Base-by-base conservation (phyloP, 2,888 invertebrate genomes). In the Leucania comma region DNA sequence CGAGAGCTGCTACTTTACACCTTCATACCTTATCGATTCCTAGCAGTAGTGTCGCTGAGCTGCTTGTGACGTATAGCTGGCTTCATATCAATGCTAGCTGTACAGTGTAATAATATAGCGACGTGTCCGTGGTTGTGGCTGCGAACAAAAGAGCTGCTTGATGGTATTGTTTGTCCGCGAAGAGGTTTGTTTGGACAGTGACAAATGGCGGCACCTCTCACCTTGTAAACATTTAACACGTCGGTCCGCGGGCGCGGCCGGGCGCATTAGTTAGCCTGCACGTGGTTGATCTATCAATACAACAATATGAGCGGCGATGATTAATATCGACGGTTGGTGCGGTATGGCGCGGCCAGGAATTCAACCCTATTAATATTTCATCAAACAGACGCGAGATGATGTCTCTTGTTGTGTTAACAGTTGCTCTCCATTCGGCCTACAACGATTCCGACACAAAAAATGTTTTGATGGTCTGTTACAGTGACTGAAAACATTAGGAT, bases 301-400 rank as follows among this genome's bases (percentile, higher is more conserved):
- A 88, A 91, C 89, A 91, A 91, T 91, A 87, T 86, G 84, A 81
- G 82, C 63, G 73, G 80, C 79, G 78, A 89, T 94, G 94, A 94
- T 94, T 93, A 92, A 94, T 94, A 90, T 88, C 87, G 87, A 69
- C 71, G 57, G 68, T 48, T 67, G 68, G 81, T 78, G 78, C 80
- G 63, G 72, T 80, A 78, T 68, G 75, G 75, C 57, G 69, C 72
- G 57, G 84, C 86, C 32, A 88, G 90, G 92, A 91, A 93, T 93
- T 89, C 88, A 86, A 89, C 88, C 90, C 92, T 90, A 93, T 93
- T 93, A 93, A 94, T 94, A 93, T 93, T 91, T 90, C 92, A 93
- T 93, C 93, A 91, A 91, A 92, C 92, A 90, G 90, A 91, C 91
- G 90, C 74, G 68, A 72, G 81, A 73, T 81, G 81, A 80, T 81